Evolutionary conservation across 1,140 invertebrate genomes (phyloP).

Genomic region (Penaeus vannamei): DNA sequence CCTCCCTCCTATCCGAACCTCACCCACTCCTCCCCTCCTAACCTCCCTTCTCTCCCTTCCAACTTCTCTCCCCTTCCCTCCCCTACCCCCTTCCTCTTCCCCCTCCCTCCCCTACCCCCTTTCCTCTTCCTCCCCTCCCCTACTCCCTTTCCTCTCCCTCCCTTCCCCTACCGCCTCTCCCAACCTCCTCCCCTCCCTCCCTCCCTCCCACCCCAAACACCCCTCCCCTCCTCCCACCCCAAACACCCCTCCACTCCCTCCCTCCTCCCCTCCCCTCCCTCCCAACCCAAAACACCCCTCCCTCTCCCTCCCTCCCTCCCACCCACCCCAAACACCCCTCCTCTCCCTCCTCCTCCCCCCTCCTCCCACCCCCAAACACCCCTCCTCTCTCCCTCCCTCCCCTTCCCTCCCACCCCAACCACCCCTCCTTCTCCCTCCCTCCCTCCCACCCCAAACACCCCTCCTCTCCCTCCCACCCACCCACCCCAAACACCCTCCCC

Average conservation of each 20-base stretch:
- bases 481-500: background rate
- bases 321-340: no score
- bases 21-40: no score
- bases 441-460: background rate
- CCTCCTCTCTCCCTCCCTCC: background rate
- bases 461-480: background rate
- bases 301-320: background rate
- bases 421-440: background rate
- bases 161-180: background rate
- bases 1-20: no score
- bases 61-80: background rate
- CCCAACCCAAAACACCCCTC: background rate
- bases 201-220: background rate
- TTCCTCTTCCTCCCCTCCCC: background rate
- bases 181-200: background rate
- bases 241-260: no score
- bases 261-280: background rate
- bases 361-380: background rate
- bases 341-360: background rate
- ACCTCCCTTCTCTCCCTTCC: background rate
- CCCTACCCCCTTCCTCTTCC: background rate
- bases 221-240: constrained; percentile 3
- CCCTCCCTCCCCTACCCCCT: background rate
- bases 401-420: no score
- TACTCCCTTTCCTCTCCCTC: background rate